Percentiles rank a stretch among this genome's conserved stretches.
phyloP scores from a whole-genome alignment of 2,113 vertebrate genomes.

The Saccopteryx bilineata region DNA sequence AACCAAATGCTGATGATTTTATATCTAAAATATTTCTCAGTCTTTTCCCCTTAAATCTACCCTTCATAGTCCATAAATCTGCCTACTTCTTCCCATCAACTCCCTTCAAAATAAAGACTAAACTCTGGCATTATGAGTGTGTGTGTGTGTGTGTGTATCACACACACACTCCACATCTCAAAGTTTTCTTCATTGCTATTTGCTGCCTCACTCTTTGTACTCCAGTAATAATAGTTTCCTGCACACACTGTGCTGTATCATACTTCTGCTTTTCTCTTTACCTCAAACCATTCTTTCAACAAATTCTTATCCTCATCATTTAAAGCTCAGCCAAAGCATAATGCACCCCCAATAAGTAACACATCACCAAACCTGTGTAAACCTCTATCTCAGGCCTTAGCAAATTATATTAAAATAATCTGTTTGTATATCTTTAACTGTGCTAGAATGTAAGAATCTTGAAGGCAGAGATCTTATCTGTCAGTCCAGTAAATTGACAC shows the following conservation, averaged over 20 bases:
- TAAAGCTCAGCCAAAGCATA: slow-evolving; percentile 48
- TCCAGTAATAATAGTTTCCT: not conserved
- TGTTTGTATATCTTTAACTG: slow-evolving; percentile 22
- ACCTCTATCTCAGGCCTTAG: slow-evolving; percentile 24
- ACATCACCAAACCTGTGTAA: slow-evolving; percentile 42
- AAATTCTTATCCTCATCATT: slow-evolving; percentile 40
- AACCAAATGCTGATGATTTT: slow-evolving; percentile 29
- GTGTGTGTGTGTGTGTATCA: no score
- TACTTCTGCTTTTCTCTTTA: slow-evolving; percentile 36
- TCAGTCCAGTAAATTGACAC: slow-evolving; percentile 5
- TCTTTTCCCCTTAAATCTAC: slow-evolving; percentile 35
- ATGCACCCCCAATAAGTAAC: slow-evolving; percentile 20
- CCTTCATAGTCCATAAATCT: not conserved
- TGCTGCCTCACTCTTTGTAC: not conserved
- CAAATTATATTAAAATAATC: slow-evolving; percentile 46
- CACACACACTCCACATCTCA: not conserved
- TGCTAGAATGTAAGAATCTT: slow-evolving; percentile 56
- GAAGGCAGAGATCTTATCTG: slow-evolving; percentile 29
- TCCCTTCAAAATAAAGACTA: slow-evolving; percentile 47
- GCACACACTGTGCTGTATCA: not conserved
- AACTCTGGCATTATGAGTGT: not conserved
- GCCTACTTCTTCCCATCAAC: slow-evolving; percentile 38
- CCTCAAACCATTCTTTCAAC: slow-evolving; percentile 46
- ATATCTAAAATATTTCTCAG: slow-evolving; percentile 23
- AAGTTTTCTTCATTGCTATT: not conserved